Conservation (phyloP, 2,888 invertebrate genomes). For the Campoplex nolae region DNA sequence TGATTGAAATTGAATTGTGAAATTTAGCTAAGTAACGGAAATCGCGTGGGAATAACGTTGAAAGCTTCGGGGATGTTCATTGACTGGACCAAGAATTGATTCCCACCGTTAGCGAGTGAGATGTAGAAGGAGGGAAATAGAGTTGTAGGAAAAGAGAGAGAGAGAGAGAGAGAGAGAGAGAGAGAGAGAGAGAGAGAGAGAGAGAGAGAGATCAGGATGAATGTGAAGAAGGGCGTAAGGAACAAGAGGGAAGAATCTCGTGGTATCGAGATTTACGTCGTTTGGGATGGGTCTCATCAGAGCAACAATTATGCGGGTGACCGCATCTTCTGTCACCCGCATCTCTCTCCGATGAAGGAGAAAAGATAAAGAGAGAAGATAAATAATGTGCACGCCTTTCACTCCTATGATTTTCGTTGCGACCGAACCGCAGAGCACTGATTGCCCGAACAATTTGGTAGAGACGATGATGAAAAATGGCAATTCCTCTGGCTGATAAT, state of each 20-base stretch:
- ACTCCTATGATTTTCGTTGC: slow-evolving; percentile 45
- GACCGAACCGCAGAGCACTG: slow-evolving; percentile 40
- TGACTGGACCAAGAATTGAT: slow-evolving; percentile 60
- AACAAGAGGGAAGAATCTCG: slow-evolving; percentile 33
- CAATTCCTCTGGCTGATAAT: background rate
- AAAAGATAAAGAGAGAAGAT: slow-evolving; percentile 5
- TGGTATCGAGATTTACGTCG: slow-evolving; percentile 25
- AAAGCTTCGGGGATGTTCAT: slow-evolving; percentile 13
- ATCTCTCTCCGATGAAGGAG: slow-evolving; percentile 42
- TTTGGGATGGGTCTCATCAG: slow-evolving; percentile 45
- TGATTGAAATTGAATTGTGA: slow-evolving; percentile 24
- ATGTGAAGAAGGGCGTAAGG: background rate
- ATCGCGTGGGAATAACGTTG: slow-evolving; percentile 56
- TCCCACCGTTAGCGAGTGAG: slow-evolving; percentile 35
- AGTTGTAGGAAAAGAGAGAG: background rate
- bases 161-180: background rate
- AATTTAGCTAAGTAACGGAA: slow-evolving; percentile 13
- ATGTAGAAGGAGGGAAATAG: background rate
- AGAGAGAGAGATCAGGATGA: background rate
- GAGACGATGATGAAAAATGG: background rate
- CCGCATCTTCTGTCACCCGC: slow-evolving; percentile 61
- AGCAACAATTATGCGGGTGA: slow-evolving; percentile 67
- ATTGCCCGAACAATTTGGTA: slow-evolving; percentile 16
- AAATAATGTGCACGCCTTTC: slow-evolving; percentile 19
- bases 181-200: background rate